Conservation (phyloP, 2,888 invertebrate species). For the Morpho deidamia region DNA sequence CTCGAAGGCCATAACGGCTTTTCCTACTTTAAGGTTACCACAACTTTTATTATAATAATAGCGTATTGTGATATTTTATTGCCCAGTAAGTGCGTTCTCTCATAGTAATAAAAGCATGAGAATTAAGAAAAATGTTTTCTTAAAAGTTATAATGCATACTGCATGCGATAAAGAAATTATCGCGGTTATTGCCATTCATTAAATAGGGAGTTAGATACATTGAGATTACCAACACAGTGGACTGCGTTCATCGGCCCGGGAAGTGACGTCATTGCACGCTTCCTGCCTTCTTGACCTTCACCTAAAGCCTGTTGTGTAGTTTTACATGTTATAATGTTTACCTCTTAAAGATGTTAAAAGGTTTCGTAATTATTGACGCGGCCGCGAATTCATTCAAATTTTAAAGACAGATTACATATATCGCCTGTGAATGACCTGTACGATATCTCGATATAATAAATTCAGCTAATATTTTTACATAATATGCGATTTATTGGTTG, state of each 20-base stretch:
- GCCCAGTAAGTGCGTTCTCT: too few relatives aligned
- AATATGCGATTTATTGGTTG: too few relatives aligned
- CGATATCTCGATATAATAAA: too few relatives aligned
- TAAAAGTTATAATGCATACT: neutral
- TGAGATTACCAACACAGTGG: conserved; percentile 14
- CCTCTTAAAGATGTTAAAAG: neutral
- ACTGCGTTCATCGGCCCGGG: conserved; percentile 54
- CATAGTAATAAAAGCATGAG: too few relatives aligned
- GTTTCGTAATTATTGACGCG: neutral
- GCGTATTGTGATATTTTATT: too few relatives aligned
- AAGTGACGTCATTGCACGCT: conserved; percentile 61
- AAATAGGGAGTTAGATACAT: conserved; percentile 10
- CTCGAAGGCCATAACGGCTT: too few relatives aligned
- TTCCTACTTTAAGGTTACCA: too few relatives aligned
- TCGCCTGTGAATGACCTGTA: too few relatives aligned
- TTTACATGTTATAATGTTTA: conserved; percentile 1
- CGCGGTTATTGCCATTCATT: conserved; percentile 3
- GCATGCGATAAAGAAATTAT: conserved; percentile 2
- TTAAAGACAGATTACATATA: neutral
- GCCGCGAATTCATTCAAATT: neutral
- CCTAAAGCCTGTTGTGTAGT: conserved; percentile 40
- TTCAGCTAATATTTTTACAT: too few relatives aligned
- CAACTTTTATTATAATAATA: too few relatives aligned
- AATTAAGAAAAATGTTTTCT: neutral
- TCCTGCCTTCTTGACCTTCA: conserved; percentile 61